Percentiles rank a stretch among this genome's conserved stretches.
These are phyloP conservation scores for Heptranchias perlo DNA, from an alignment of 2,113 vertebrate species.

Conservation along the genomic window DNA sequence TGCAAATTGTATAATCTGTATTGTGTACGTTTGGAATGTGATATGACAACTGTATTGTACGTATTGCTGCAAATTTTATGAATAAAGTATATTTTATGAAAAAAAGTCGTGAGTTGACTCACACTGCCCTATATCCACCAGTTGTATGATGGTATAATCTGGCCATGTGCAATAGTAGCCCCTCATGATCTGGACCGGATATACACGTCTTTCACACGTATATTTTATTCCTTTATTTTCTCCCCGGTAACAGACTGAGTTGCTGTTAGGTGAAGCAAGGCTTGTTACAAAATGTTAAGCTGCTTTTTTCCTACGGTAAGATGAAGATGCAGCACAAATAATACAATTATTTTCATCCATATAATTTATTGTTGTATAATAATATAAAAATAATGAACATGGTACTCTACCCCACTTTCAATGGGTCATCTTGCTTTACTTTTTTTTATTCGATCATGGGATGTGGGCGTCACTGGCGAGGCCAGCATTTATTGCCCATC, in stretches of 20 bases:
- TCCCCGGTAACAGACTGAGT: background rate
- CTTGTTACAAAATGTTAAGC: background rate
- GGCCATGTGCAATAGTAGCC: background rate
- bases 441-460: no score
- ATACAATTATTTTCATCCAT: background rate
- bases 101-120: no score
- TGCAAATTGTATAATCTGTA: no score
- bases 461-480: no score
- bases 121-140: background rate
- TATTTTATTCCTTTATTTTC: background rate
- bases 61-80: no score
- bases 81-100: no score
- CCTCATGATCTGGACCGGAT: background rate
- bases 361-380: background rate
- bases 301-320: background rate
- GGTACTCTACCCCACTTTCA: background rate
- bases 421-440: background rate
- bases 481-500: no score
- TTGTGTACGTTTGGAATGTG: no score
- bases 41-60: no score
- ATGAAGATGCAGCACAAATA: background rate
- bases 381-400: background rate
- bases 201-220: background rate
- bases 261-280: background rate
- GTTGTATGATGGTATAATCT: background rate